Evolutionary conservation across 2,797 vertebrate species (phyloP).

Genomic region (Arrhamphus sclerolepis): DNA sequence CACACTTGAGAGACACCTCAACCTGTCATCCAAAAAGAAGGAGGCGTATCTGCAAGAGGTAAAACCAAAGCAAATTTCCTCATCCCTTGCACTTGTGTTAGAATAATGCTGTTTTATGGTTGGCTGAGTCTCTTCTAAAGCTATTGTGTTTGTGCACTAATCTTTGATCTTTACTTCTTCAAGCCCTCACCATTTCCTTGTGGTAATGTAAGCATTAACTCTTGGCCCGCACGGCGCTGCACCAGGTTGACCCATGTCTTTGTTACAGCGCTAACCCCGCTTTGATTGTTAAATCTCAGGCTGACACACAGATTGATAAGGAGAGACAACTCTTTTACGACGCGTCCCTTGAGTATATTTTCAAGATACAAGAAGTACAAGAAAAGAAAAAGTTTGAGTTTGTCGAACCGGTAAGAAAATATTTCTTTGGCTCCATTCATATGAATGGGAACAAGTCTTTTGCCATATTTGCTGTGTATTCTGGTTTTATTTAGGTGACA

Average conservation of each 20-base stretch:
- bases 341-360: conserved; percentile 97
- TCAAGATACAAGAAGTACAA: conserved; percentile 99
- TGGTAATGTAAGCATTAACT: conserved; percentile 47
- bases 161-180: conserved; percentile 31
- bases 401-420: conserved; percentile 92
- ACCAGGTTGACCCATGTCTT: conserved; percentile 22
- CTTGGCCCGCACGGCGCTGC: conserved; percentile 14
- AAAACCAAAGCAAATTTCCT: conserved; percentile 60
- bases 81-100: conserved; percentile 39
- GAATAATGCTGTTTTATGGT: conserved; percentile 50
- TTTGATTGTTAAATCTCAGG: conserved; percentile 81
- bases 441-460: conserved; percentile 20
- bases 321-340: conserved; percentile 97
- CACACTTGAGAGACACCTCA: conserved; percentile 95
- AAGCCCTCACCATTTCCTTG: conserved; percentile 26
- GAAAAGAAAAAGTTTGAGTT: conserved; percentile 99
- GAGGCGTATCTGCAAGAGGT: conserved; percentile 97
- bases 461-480: conserved; percentile 12
- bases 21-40: conserved; percentile 97
- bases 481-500: conserved; percentile 6
- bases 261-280: conserved; percentile 32
- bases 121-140: conserved; percentile 13
- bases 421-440: conserved; percentile 4
- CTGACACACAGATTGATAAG: conserved; percentile 92
- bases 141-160: conserved; percentile 20